Percentiles rank a stretch among this genome's conserved stretches.
phyloP scores from a whole-genome alignment of 2,888 invertebrate species.

The Amphipoea oculea region DNA sequence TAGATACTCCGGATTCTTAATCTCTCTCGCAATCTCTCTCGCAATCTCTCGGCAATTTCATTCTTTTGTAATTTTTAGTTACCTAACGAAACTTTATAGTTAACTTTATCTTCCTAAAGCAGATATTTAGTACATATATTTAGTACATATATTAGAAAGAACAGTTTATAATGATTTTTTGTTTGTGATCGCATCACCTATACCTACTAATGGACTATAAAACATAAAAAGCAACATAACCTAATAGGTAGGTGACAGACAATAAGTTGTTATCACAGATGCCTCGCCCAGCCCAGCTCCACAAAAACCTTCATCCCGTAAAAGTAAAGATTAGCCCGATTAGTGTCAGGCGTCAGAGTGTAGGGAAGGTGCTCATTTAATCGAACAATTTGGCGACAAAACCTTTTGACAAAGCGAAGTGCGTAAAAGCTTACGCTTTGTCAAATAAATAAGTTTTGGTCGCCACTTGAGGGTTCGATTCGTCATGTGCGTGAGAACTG shows the following conservation, averaged over 20 bases:
- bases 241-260: not conserved
- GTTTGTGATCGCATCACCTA: not conserved
- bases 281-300: not conserved
- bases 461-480: not conserved
- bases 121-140: not conserved
- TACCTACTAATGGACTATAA: no score
- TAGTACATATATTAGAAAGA: not conserved
- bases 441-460: not conserved
- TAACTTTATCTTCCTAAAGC: not conserved
- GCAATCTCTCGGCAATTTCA: not conserved
- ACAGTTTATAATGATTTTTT: not conserved
- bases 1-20: not conserved
- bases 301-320: not conserved
- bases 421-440: not conserved
- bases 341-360: not conserved
- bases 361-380: slow-evolving; percentile 1
- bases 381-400: not conserved
- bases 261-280: no score
- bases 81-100: not conserved
- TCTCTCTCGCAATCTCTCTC: not conserved
- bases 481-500: not conserved
- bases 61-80: not conserved
- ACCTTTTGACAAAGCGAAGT: not conserved
- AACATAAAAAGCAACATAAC: not conserved
- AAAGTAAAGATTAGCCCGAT: slow-evolving; percentile 5